Conservation (phyloP, 2,113 vertebrate genomes). For the Paradisaea rubra region DNA sequence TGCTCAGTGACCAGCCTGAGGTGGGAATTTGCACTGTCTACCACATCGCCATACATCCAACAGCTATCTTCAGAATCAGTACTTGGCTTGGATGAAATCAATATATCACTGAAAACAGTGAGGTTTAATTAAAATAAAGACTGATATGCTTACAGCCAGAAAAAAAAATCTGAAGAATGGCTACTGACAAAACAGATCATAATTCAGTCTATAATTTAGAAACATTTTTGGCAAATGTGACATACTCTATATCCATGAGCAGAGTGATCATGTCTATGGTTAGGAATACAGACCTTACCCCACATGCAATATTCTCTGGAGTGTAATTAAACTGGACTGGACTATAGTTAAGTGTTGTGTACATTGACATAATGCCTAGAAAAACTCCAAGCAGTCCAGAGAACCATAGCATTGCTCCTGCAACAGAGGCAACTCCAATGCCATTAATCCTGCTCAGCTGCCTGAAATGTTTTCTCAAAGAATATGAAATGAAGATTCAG, state of each 20-base stretch:
- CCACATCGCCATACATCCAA: background rate
- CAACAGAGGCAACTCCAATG: background rate
- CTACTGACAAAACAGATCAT: background rate
- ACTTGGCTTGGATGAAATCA: background rate
- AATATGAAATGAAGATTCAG: background rate
- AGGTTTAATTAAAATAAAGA: background rate
- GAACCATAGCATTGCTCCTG: background rate
- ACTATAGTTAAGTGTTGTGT: background rate
- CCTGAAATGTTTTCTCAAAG: background rate
- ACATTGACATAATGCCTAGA: background rate
- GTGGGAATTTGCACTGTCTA: background rate
- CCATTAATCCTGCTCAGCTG: background rate
- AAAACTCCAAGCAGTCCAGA: background rate
- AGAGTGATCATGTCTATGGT: background rate
- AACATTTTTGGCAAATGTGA: background rate
- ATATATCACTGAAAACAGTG: background rate
- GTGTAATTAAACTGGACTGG: background rate
- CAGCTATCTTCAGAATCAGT: background rate
- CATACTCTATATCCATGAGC: background rate
- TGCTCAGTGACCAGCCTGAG: background rate
- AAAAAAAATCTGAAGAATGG: background rate
- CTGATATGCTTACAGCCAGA: background rate
- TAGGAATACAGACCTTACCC: background rate
- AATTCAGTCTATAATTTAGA: background rate
- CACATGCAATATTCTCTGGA: background rate